A percentile compares a stretch with the other conserved stretches of the same genome.
phyloP scores from a whole-genome alignment of 2,113 vertebrate genomes.

The Nibea albiflora region DNA sequence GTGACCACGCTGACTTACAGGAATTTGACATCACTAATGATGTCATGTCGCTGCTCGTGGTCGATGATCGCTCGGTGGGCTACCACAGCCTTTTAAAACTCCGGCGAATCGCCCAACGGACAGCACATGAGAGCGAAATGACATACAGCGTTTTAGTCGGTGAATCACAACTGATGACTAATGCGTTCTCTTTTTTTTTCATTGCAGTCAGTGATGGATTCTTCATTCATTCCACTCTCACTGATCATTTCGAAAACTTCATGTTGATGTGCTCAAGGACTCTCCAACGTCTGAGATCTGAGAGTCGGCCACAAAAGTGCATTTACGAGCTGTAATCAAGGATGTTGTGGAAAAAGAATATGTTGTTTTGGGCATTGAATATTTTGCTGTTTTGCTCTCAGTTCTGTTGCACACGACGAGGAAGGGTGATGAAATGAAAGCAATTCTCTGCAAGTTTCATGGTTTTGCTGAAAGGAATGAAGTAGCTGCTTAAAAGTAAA shows the following conservation, averaged over 20 bases:
- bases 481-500: not conserved
- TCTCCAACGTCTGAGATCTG: not conserved
- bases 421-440: not conserved
- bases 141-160: constrained; percentile 1
- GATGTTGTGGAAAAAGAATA: not conserved
- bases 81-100: constrained; percentile 1
- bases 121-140: not conserved
- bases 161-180: not conserved
- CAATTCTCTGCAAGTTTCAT: not conserved
- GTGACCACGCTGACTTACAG: constrained; percentile 32
- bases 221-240: not conserved
- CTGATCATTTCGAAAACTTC: not conserved
- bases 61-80: constrained; percentile 2
- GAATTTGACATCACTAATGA: constrained; percentile 25
- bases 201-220: not conserved
- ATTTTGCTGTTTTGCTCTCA: not conserved
- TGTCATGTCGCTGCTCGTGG: constrained; percentile 14
- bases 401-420: not conserved
- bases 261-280: constrained; percentile 20
- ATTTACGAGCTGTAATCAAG: not conserved
- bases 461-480: not conserved
- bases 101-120: not conserved
- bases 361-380: not conserved
- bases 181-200: not conserved
- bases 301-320: not conserved